Conservation (phyloP, 1,140 invertebrate genomes). For the Dinothrombium tinctorium region DNA sequence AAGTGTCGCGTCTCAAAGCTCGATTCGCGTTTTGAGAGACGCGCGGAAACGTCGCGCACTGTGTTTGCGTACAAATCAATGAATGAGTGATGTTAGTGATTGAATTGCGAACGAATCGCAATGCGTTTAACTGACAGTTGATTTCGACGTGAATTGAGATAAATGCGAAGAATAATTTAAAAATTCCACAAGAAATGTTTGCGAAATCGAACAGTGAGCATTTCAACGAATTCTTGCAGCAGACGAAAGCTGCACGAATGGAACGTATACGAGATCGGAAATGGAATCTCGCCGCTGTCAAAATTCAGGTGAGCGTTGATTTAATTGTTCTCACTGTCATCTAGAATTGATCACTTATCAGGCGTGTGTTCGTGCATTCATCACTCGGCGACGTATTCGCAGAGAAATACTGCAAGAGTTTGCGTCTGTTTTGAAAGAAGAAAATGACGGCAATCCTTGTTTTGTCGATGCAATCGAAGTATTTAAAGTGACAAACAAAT, state of each 20-base stretch:
- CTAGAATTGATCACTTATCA: slow-evolving; percentile 18
- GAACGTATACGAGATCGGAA: slow-evolving; percentile 58
- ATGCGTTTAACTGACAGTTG: too few relatives aligned
- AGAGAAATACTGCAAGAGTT: slow-evolving; percentile 15
- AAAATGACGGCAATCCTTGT: slow-evolving; percentile 4
- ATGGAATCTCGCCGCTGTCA: slow-evolving; percentile 37
- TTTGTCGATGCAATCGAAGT: slow-evolving; percentile 30
- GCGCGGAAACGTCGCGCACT: too few relatives aligned
- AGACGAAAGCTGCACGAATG: slow-evolving; percentile 53
- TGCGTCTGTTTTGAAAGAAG: slow-evolving; percentile 14
- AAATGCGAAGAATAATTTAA: too few relatives aligned
- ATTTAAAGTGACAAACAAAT: slow-evolving; percentile 38
- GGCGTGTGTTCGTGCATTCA: slow-evolving; percentile 18
- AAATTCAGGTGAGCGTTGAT: slow-evolving; percentile 34
- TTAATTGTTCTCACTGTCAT: slow-evolving; percentile 1
- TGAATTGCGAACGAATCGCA: too few relatives aligned
- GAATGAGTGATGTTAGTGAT: too few relatives aligned
- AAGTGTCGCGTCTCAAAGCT: too few relatives aligned
- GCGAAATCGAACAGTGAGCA: too few relatives aligned
- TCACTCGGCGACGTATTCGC: slow-evolving; percentile 14
- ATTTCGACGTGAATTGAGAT: too few relatives aligned
- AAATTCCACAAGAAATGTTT: too few relatives aligned
- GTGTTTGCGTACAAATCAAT: too few relatives aligned
- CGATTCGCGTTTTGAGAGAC: too few relatives aligned
- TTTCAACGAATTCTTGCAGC: slow-evolving; percentile 22